These are phyloP conservation scores for Halcyon badia DNA, from an alignment of 2,797 vertebrate genomes.

Conservation along the genomic window DNA sequence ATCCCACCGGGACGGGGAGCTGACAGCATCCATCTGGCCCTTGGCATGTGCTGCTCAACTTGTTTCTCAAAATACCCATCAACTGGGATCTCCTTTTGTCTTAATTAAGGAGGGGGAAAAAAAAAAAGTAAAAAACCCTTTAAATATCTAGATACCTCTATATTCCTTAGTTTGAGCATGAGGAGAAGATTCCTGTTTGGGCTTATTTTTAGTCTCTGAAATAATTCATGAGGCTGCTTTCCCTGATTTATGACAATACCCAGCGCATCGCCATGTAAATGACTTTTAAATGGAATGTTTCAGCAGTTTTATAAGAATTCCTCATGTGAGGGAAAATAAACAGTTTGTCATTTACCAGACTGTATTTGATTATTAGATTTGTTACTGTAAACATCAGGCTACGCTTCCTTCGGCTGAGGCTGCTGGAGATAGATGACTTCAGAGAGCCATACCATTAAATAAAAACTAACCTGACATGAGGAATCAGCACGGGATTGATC, in stretches of 20 bases:
- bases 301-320: slow-evolving; percentile 52
- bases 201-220: slow-evolving; percentile 45
- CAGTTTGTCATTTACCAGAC: slow-evolving; percentile 46
- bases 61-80: background rate
- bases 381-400: slow-evolving; percentile 27
- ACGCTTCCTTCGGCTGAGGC: background rate
- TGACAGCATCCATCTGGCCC: background rate
- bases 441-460: background rate
- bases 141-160: background rate
- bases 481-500: background rate
- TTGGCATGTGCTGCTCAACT: background rate
- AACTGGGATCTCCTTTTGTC: background rate
- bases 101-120: background rate
- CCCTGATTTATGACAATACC: slow-evolving; percentile 30
- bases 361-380: slow-evolving; percentile 44
- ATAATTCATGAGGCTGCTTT: slow-evolving; percentile 21
- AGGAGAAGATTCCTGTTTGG: background rate
- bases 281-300: slow-evolving; percentile 49
- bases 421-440: background rate
- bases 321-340: slow-evolving; percentile 55
- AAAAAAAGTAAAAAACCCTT: background rate
- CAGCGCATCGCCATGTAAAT: background rate
- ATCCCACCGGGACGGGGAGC: background rate
- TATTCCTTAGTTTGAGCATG: background rate
- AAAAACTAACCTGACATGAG: background rate